Conservation (phyloP, 1,140 invertebrate species). For the Himalopsyche phryganea region DNA sequence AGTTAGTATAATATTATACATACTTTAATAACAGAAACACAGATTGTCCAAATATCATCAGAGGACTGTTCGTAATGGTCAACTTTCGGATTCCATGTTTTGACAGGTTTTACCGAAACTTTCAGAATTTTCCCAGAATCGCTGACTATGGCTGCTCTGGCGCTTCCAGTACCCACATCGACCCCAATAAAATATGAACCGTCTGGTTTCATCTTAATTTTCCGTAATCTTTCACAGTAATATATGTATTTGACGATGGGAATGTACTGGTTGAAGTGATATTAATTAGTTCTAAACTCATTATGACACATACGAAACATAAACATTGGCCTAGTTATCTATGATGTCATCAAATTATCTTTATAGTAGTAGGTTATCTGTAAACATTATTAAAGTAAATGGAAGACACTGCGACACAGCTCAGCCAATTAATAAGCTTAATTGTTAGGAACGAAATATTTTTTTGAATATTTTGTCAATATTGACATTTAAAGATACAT, state of each 20-base stretch:
- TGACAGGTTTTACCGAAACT: slow-evolving; percentile 61
- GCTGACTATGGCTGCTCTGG: slow-evolving; percentile 74
- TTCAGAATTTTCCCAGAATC: slow-evolving; percentile 64
- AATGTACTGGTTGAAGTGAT: too few relatives aligned
- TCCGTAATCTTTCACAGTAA: neutral
- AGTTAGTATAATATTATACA: slow-evolving; percentile 23
- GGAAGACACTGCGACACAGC: too few relatives aligned
- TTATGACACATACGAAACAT: too few relatives aligned
- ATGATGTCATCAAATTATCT: too few relatives aligned
- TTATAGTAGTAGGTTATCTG: too few relatives aligned
- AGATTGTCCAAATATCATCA: slow-evolving; percentile 81
- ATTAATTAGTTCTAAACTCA: too few relatives aligned
- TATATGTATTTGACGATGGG: neutral
- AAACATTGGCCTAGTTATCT: too few relatives aligned
- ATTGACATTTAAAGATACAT: too few relatives aligned
- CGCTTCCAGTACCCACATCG: slow-evolving; percentile 91
- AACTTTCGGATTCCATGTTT: slow-evolving; percentile 72
- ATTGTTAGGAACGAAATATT: too few relatives aligned
- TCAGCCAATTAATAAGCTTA: too few relatives aligned
- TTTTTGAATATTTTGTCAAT: too few relatives aligned
- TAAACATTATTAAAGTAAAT: too few relatives aligned
- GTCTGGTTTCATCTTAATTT: slow-evolving; percentile 13
- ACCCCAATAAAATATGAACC: slow-evolving; percentile 78
- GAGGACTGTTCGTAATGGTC: slow-evolving; percentile 92
- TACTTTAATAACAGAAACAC: slow-evolving; percentile 68